Conservation (phyloP, 2,113 vertebrate species). For the Callocephalon fimbriatum region DNA sequence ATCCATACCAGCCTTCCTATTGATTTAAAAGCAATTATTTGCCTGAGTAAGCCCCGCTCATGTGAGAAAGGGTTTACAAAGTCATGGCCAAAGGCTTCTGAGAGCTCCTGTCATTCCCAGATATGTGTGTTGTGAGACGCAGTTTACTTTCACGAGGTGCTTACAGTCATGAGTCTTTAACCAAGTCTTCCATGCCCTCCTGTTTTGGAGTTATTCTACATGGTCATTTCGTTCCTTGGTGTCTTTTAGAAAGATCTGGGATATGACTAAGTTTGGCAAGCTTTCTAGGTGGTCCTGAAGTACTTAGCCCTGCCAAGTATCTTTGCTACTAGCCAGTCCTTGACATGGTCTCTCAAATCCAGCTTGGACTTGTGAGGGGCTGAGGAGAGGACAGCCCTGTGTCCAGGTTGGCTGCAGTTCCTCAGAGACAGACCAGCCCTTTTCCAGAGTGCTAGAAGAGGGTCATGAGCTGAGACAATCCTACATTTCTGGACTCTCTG, state of each 20-base stretch:
- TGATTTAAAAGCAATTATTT: slow-evolving; percentile 22
- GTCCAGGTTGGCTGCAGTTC: not conserved
- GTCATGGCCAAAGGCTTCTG: not conserved
- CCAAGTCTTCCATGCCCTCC: not conserved
- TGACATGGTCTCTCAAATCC: not conserved
- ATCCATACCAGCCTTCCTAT: not conserved
- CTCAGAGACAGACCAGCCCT: not conserved
- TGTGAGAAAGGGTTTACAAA: not conserved
- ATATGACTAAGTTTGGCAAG: not conserved
- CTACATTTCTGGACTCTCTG: not conserved
- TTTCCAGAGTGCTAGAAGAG: not conserved
- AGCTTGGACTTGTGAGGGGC: not conserved
- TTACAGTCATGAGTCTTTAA: not conserved
- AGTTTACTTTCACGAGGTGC: not conserved
- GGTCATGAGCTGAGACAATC: not conserved
- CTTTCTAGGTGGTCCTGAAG: not conserved
- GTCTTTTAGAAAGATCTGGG: not conserved
- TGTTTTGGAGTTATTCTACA: not conserved
- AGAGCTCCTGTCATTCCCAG: not conserved
- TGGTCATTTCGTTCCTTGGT: not conserved
- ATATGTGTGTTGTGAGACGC: not conserved
- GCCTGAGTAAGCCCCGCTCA: not conserved
- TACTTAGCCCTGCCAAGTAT: not conserved
- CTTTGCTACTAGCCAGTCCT: not conserved
- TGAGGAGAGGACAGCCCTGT: not conserved